A percentile compares a stretch with the other conserved stretches of the same genome.
Conservation (phyloP, 1,140 invertebrate genomes). For the Drosophila sucinea region DNA sequence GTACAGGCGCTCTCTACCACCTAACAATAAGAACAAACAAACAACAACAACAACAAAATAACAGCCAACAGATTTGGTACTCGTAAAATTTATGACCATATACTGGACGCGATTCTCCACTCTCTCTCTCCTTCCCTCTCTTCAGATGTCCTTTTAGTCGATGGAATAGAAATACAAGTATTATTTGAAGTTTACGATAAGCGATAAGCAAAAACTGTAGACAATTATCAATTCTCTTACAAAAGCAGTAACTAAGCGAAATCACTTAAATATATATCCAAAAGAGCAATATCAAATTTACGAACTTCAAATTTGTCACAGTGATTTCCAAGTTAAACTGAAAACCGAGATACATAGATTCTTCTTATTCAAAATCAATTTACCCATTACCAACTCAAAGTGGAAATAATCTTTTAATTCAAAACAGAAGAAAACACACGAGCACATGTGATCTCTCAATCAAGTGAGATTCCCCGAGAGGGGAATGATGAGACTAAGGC, state of each 20-base stretch:
- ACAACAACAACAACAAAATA: constrained; percentile 9
- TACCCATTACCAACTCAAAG: background rate
- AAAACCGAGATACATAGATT: too few species aligned
- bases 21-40: constrained; percentile 2
- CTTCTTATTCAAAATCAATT: background rate
- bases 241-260: too few species aligned
- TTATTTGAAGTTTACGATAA: too few species aligned
- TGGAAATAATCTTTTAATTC: background rate
- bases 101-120: constrained; percentile 50
- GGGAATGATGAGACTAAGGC: background rate
- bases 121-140: background rate
- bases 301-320: too few species aligned
- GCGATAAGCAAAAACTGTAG: too few species aligned
- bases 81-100: constrained; percentile 72
- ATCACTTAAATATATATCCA: too few species aligned
- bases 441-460: constrained; percentile 7
- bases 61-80: constrained; percentile 18
- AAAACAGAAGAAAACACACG: constrained; percentile 1
- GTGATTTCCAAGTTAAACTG: too few species aligned
- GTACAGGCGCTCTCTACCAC: too few species aligned
- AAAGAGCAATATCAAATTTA: too few species aligned
- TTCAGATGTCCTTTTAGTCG: background rate
- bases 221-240: too few species aligned
- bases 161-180: too few species aligned
- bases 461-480: background rate